Evolutionary conservation across 1,140 invertebrate species (phyloP).

Genomic region (Neodiprion virginianus): DNA sequence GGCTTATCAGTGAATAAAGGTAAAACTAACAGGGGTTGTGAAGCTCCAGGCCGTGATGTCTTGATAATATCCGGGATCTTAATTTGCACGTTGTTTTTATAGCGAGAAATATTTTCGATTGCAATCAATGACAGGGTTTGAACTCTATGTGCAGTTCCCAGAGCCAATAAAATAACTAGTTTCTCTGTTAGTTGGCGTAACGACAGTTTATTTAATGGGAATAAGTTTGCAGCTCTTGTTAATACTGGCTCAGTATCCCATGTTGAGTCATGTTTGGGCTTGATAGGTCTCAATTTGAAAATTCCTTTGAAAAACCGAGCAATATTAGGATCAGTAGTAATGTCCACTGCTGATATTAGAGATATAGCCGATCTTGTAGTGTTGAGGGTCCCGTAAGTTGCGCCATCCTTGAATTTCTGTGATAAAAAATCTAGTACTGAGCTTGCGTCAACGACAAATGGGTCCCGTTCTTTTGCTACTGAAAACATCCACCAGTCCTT

Average conservation of each 20-base stretch:
- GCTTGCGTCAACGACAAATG: too few relatives aligned
- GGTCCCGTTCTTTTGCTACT: too few relatives aligned
- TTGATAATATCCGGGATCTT: slow-evolving; percentile 22
- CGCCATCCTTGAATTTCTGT: slow-evolving; percentile 7
- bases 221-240: background rate
- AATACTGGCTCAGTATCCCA: slow-evolving; percentile 25
- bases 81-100: slow-evolving; percentile 13
- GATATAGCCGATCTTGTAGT: slow-evolving; percentile 17
- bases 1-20: slow-evolving; percentile 19
- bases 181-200: slow-evolving; percentile 8
- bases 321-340: slow-evolving; percentile 5
- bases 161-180: background rate
- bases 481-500: slow-evolving; percentile 38
- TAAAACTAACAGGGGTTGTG: slow-evolving; percentile 20
- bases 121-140: too few relatives aligned
- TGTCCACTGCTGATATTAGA: slow-evolving; percentile 7
- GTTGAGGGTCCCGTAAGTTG: slow-evolving; percentile 19
- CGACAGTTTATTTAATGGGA: too few relatives aligned
- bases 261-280: slow-evolving; percentile 23
- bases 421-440: too few relatives aligned
- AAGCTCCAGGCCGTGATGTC: slow-evolving; percentile 19
- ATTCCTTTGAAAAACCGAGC: slow-evolving; percentile 23
- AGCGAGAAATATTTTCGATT: too few relatives aligned
- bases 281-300: slow-evolving; percentile 21
- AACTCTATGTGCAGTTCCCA: too few relatives aligned